These are phyloP conservation scores for Nothocercus nigrocapillus DNA, from an alignment of 2,113 vertebrate species.

Conservation along the genomic window DNA sequence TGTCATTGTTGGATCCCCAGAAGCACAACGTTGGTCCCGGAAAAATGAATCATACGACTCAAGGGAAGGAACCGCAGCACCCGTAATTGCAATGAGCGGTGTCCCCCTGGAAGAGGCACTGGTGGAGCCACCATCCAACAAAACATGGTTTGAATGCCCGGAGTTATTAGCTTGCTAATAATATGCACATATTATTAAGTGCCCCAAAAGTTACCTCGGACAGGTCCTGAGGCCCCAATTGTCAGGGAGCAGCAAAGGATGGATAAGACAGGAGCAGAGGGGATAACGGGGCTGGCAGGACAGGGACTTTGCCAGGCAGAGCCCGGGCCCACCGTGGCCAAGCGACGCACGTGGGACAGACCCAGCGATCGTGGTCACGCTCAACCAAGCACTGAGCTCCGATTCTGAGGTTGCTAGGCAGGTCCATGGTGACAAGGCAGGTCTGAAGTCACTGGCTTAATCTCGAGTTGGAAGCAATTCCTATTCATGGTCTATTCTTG, in stretches of 20 bases:
- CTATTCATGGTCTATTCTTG: background rate
- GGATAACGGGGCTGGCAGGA: background rate
- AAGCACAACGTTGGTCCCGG: background rate
- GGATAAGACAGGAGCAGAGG: no score
- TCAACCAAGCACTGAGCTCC: background rate
- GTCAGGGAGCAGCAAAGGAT: background rate
- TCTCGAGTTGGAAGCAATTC: background rate
- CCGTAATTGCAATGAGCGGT: accelerated
- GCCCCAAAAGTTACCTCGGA: background rate
- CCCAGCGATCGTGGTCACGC: no score
- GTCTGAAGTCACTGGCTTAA: background rate
- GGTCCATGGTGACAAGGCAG: background rate
- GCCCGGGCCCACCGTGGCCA: background rate
- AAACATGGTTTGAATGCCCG: background rate
- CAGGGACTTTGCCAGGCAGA: no score
- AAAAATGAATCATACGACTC: background rate
- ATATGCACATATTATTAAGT: background rate
- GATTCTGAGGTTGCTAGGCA: no score
- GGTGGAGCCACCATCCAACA: background rate
- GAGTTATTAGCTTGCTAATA: background rate
- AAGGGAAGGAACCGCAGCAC: background rate
- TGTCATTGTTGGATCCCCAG: background rate
- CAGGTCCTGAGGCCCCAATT: background rate
- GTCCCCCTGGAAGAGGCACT: background rate
- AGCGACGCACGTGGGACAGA: no score